Percentiles rank a stretch among this genome's conserved stretches.
Conservation (phyloP, 2,888 invertebrate genomes). For the Aleiodes alternator region DNA sequence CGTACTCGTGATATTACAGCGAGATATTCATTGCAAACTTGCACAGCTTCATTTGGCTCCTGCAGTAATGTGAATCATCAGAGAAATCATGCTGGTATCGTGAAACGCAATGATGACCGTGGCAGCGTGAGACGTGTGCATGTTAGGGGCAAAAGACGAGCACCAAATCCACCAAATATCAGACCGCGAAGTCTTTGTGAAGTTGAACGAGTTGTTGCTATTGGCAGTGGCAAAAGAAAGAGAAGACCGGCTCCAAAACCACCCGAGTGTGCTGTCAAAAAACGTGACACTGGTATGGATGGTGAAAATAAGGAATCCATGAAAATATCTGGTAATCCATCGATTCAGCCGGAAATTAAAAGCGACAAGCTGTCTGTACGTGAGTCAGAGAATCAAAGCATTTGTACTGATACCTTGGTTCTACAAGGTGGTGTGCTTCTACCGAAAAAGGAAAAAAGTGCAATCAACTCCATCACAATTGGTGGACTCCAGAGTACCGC, state of each 20-base stretch:
- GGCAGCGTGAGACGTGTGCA: constrained; percentile 80
- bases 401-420: constrained; percentile 71
- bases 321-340: background rate
- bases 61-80: constrained; percentile 65
- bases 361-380: background rate
- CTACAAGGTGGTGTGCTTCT: constrained; percentile 68
- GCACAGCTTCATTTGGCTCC: constrained; percentile 60
- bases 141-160: constrained; percentile 86
- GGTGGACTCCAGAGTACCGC: constrained; percentile 52
- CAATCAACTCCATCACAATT: constrained; percentile 27
- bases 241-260: constrained; percentile 80
- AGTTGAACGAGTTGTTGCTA: constrained; percentile 60
- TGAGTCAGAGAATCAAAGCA: constrained; percentile 43
- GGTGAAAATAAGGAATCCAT: constrained; percentile 10
- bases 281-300: constrained; percentile 5
- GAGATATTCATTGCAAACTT: constrained; percentile 68
- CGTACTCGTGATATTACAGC: constrained; percentile 64
- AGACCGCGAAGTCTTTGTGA: constrained; percentile 54
- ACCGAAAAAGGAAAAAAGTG: constrained; percentile 60
- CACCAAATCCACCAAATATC: constrained; percentile 81
- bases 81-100: constrained; percentile 47
- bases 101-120: constrained; percentile 74
- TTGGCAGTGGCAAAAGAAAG: constrained; percentile 66
- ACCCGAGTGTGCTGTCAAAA: constrained; percentile 65
- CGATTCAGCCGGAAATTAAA: background rate